Conservation (phyloP, 2,113 vertebrate genomes). For the Perognathus longimembris region DNA sequence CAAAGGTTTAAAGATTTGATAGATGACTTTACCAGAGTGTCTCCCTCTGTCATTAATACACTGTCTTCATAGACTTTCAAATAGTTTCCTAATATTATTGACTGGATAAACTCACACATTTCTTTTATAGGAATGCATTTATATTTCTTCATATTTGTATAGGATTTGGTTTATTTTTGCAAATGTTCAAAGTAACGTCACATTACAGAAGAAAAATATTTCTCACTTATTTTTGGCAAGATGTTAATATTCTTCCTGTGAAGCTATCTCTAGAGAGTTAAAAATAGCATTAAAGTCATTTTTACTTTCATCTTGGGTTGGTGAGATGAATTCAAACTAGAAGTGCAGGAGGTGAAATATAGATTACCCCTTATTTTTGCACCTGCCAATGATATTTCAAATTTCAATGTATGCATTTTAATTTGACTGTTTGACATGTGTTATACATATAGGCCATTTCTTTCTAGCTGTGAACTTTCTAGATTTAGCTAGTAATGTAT, state of each 20-base stretch:
- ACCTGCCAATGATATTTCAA: constrained; percentile 42
- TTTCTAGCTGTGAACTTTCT: constrained; percentile 17
- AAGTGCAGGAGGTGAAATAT: constrained; percentile 44
- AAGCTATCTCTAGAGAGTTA: constrained; percentile 52
- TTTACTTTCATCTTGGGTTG: constrained; percentile 29
- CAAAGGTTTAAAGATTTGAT: not conserved
- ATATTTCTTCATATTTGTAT: constrained; percentile 45
- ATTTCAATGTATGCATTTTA: constrained; percentile 43
- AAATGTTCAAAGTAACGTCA: constrained; percentile 48
- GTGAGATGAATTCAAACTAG: constrained; percentile 51
- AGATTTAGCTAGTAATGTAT: constrained; percentile 45
- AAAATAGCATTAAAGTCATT: constrained; percentile 62
- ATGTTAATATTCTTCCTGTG: constrained; percentile 53
- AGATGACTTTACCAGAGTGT: not conserved
- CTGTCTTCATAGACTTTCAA: not conserved
- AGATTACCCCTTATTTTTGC: constrained; percentile 69
- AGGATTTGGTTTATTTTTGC: constrained; percentile 33
- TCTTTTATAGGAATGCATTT: constrained; percentile 21
- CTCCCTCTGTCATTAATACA: not conserved
- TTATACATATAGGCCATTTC: not conserved
- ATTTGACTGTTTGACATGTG: constrained; percentile 27
- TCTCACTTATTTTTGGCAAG: constrained; percentile 60
- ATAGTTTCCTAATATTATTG: constrained; percentile 19
- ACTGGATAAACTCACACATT: not conserved
- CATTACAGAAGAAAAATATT: constrained; percentile 47